Conservation (phyloP, 1,140 invertebrate genomes). For the Lamellibrachia luymesi region DNA sequence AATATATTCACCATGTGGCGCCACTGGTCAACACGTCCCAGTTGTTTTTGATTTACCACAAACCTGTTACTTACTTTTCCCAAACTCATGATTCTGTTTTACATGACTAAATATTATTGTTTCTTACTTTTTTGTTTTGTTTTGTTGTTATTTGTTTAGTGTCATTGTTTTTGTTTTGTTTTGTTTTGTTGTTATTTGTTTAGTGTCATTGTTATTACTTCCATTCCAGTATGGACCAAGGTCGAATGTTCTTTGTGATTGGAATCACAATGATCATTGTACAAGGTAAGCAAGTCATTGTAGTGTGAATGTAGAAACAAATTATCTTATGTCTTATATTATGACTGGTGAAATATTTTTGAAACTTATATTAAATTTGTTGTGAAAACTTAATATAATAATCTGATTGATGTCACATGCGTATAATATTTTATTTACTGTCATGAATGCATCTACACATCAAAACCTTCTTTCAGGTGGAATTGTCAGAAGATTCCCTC, state of each 20-base stretch:
- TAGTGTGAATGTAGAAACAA: background rate
- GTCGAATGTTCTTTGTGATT: conserved; percentile 94
- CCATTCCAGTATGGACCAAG: conserved; percentile 83
- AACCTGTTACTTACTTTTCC: too few relatives aligned
- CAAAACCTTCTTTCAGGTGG: conserved; percentile 58
- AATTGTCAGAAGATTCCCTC: conserved; percentile 77
- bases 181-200: background rate
- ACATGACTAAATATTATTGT: background rate
- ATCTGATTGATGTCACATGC: background rate
- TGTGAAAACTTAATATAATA: background rate
- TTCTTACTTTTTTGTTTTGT: background rate
- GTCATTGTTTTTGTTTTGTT: background rate
- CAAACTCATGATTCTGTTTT: too few relatives aligned
- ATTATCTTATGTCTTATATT: background rate
- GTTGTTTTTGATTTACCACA: conserved; percentile 28
- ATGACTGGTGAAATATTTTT: background rate
- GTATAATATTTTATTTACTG: background rate
- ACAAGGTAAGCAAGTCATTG: conserved; percentile 11
- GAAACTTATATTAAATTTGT: background rate
- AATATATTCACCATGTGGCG: background rate
- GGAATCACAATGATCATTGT: conserved; percentile 84
- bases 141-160: too few relatives aligned
- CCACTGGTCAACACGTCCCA: background rate
- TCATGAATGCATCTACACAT: background rate
- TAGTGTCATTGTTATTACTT: background rate